Percentiles rank a stretch among this genome's conserved stretches.
Conservation (phyloP, 2,113 vertebrate species). For the Etheostoma cragini region DNA sequence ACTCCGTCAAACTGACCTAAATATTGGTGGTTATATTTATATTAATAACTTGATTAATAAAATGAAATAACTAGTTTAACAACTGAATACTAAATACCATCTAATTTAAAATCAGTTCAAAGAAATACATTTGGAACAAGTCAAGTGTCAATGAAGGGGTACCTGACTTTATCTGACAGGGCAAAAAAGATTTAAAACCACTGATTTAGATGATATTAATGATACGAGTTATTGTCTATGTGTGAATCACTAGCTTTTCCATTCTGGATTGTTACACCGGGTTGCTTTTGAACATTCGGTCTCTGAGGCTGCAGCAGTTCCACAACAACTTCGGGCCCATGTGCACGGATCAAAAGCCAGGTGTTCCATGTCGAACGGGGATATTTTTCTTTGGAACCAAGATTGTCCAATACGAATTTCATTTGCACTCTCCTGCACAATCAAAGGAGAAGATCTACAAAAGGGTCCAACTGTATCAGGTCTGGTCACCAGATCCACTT, state of each 20-base stretch:
- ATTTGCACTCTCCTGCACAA: not conserved
- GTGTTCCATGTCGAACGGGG: constrained; percentile 10
- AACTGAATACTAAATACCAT: not conserved
- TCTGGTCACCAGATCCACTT: constrained; percentile 40
- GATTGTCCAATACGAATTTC: constrained; percentile 16
- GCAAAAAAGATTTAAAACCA: not conserved
- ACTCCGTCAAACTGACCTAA: not conserved
- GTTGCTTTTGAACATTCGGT: not conserved
- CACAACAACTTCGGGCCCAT: constrained; percentile 8
- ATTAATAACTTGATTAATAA: not conserved
- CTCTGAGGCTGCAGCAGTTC: not conserved
- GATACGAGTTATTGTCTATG: not conserved
- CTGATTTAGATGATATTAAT: not conserved
- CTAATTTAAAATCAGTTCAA: not conserved
- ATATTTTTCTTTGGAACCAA: constrained; percentile 27
- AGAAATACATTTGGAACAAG: not conserved
- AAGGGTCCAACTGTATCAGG: constrained; percentile 16
- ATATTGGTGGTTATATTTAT: too few species aligned
- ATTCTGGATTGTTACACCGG: not conserved
- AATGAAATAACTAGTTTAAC: not conserved
- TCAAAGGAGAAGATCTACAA: constrained; percentile 33
- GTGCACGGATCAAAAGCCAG: constrained; percentile 14
- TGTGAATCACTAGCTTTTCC: not conserved
- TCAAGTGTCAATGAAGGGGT: not conserved
- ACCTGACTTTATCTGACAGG: not conserved